phyloP scores from a whole-genome alignment of 2,797 vertebrate genomes.

The Pristis pectinata region DNA sequence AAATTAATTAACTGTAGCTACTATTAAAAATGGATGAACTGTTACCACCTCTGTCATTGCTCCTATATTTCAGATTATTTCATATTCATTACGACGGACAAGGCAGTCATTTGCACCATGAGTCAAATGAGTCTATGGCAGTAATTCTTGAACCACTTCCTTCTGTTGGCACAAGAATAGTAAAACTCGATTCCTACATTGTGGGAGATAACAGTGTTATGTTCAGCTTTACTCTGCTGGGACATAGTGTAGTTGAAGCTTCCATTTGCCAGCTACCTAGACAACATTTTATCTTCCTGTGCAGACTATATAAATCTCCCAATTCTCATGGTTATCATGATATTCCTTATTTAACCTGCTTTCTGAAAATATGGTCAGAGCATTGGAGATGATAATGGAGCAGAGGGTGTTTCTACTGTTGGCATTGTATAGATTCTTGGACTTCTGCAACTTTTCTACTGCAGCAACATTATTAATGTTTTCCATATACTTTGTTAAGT shows the following conservation, averaged over 20 bases:
- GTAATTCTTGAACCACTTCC: background rate
- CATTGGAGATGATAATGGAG: background rate
- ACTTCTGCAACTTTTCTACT: background rate
- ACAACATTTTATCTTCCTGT: background rate
- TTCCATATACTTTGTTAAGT: background rate
- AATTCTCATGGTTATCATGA: background rate
- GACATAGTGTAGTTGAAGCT: background rate
- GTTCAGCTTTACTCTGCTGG: background rate
- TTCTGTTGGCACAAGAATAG: background rate
- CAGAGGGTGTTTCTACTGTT: background rate
- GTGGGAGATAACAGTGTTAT: background rate
- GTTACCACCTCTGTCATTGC: too few species aligned
- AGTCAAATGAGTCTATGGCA: too few species aligned
- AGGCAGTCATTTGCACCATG: too few species aligned
- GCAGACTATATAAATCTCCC: background rate
- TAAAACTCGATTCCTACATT: background rate
- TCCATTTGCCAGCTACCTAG: background rate
- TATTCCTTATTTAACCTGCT: background rate
- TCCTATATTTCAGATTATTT: too few species aligned
- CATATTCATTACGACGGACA: too few species aligned
- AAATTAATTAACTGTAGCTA: too few species aligned
- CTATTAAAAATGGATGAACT: too few species aligned
- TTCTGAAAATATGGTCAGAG: background rate
- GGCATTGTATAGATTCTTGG: background rate
- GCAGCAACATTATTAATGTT: background rate